Evolutionary conservation across 2,888 invertebrate genomes (phyloP).

Genomic region (Hermaeophaga mercurialis): DNA sequence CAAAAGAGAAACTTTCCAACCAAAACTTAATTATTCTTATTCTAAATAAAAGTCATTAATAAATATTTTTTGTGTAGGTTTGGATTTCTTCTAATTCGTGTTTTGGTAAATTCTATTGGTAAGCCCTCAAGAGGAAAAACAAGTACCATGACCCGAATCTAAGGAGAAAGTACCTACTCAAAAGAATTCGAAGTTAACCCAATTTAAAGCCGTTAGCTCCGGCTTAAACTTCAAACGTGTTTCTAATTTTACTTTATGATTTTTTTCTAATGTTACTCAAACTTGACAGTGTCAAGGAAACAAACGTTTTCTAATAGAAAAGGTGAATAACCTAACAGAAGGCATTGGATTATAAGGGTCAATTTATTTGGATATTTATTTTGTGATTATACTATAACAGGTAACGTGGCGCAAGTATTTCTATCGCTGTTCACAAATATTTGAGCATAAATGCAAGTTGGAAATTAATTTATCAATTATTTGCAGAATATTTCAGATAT

Average conservation of each 20-base stretch:
- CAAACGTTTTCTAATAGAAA: constrained; percentile 5
- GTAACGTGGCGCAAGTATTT: no score
- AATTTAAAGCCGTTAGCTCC: constrained; percentile 24
- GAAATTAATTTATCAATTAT: no score
- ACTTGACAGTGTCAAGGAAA: constrained; percentile 24
- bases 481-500: no score
- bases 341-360: not conserved
- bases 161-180: constrained; percentile 16
- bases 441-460: no score
- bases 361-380: no score
- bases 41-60: no score
- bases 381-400: no score
- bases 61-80: not conserved
- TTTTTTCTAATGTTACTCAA: constrained; percentile 22
- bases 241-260: constrained; percentile 25
- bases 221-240: constrained; percentile 15
- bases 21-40: no score
- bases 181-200: constrained; percentile 23
- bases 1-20: no score
- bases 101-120: constrained; percentile 4
- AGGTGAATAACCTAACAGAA: constrained; percentile 5
- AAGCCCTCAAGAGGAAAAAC: constrained; percentile 2
- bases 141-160: constrained; percentile 14
- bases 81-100: not conserved
- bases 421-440: no score